Conservation (phyloP, 35 echinoderm and acorn worm genomes). For the Diadema setosum region DNA sequence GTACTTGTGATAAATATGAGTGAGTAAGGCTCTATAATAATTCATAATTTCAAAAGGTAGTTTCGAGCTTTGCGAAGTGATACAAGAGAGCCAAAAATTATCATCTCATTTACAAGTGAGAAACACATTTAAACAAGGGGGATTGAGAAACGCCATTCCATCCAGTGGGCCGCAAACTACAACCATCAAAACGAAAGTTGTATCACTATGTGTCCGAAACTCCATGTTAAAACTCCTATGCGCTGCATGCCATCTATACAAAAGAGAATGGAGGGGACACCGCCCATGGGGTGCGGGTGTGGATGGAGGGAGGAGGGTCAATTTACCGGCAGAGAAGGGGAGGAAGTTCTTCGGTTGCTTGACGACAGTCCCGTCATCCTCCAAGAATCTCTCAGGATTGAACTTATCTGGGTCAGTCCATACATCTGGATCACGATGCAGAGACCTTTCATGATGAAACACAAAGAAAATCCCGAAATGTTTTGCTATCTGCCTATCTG, state of each 20-base stretch:
- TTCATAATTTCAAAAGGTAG: no score
- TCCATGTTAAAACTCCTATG: not conserved
- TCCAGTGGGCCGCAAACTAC: not conserved
- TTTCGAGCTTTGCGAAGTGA: no score
- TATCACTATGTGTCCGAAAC: not conserved
- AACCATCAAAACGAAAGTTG: not conserved
- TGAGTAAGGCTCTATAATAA: no score
- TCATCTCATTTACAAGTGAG: not conserved
- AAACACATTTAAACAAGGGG: not conserved
- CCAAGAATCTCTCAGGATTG: not conserved
- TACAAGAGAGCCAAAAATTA: no score
- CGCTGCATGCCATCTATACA: not conserved
- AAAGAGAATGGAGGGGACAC: not conserved
- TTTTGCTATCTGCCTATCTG: not conserved
- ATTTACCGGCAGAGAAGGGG: not conserved
- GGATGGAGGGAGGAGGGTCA: no score
- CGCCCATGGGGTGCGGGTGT: not conserved
- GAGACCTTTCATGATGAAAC: conserved; percentile 29
- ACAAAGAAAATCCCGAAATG: not conserved
- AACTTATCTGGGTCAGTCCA: not conserved
- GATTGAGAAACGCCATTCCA: not conserved
- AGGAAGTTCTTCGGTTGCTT: not conserved
- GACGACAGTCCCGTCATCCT: not conserved
- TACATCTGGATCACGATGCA: conserved; percentile 39
- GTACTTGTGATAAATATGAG: no score